Evolutionary conservation across 1,140 invertebrate species (phyloP), one percentile per base, ranked within the genome.

Genomic region (Drosophila miranda): DNA sequence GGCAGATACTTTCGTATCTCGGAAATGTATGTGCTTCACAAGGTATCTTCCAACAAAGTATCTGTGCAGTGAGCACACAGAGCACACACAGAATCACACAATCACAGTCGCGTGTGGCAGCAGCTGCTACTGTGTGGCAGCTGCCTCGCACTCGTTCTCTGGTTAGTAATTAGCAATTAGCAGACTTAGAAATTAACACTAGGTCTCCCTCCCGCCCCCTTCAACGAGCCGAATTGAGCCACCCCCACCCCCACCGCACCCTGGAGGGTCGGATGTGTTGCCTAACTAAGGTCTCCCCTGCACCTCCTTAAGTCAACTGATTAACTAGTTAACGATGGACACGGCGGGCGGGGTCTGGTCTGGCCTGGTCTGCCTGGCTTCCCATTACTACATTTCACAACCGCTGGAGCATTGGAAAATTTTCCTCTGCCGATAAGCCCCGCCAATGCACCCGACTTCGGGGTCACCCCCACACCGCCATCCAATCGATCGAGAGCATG

Each of bases 191-290:
- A 38, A 64, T 73, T 66, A 58, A 60, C 14, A 28, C 8, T 44
- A 48, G 19, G 49, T 73, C 19, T 19, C 56, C 54, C 4, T 11
- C 34, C 34, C 6, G 1, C 28, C 34, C 11, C 34, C 34, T 13
- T 38, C 54, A 73, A 58, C 44, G 60, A 74, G 71, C 44, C 70
- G 59, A 74, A 74, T 74, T 45, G 53, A 74, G 70, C 60, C 54
- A 50, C 19, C 49, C 28, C 13, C 4, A 7, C 6, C 11, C 13
- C 16, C 16, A 23, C 51, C 4, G 16, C 19, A 38, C 34, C 11
- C 34, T 38, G 34, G 34, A 11, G 34, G 4, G 1, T 11, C 3
- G 34, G 11, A 3, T 4, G 34, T 38, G 34, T 38, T 38, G 34
- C 34, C 34, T 38, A 38, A 38, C 34, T 38, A 38, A 13, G 34